These are phyloP conservation scores for Neuroscelio doddi DNA, from an alignment of 2,888 invertebrate genomes.

Conservation along the genomic window DNA sequence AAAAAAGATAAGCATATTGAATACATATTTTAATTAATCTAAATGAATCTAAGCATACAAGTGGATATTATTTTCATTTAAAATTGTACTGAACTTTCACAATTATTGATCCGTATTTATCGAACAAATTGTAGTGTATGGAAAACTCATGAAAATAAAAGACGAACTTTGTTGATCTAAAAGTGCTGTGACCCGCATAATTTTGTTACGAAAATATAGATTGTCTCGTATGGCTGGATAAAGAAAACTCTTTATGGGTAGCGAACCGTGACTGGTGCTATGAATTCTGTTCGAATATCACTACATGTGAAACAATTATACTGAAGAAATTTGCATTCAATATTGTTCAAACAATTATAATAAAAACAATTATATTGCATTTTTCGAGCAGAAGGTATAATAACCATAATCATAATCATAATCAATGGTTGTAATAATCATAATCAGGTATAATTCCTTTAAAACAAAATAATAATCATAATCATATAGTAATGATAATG, in stretches of 20 bases:
- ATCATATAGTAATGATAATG: too few relatives aligned
- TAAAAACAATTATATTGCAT: too few relatives aligned
- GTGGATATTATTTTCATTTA: constrained; percentile 12
- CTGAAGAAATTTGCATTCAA: too few relatives aligned
- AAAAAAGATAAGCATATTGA: too few relatives aligned
- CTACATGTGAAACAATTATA: too few relatives aligned
- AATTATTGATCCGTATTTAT: constrained; percentile 9
- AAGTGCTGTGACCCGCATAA: constrained; percentile 46
- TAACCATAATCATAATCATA: too few relatives aligned
- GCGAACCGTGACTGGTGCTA: constrained; percentile 15
- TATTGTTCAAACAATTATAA: too few relatives aligned
- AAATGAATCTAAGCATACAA: neutral
- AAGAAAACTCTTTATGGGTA: constrained; percentile 43
- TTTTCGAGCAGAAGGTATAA: too few relatives aligned
- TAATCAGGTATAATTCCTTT: too few relatives aligned
- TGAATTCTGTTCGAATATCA: constrained; percentile 4
- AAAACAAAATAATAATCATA: too few relatives aligned
- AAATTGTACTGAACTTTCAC: constrained; percentile 12
- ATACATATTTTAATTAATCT: constrained; percentile 4
- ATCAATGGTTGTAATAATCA: too few relatives aligned
- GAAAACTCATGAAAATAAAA: constrained; percentile 14
- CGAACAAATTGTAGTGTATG: constrained; percentile 2
- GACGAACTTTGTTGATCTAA: constrained; percentile 21
- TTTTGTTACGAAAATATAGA: constrained; percentile 46
- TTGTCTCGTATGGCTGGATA: constrained; percentile 30